phyloP scores from a whole-genome alignment of 2,888 invertebrate genomes.

The Lysandra coridon region DNA sequence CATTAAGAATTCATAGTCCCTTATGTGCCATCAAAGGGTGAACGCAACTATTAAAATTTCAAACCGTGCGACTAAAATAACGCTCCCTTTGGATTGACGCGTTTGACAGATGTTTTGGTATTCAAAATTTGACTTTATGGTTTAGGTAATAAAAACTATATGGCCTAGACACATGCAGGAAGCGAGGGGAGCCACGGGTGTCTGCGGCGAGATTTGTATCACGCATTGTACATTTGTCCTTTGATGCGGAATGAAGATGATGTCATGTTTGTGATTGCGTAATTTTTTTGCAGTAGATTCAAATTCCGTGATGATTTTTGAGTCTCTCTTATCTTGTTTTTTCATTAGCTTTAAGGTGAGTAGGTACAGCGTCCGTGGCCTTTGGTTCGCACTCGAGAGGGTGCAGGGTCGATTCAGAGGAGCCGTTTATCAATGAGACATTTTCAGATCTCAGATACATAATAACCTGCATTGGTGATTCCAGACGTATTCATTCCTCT shows the following conservation, averaged over 20 bases:
- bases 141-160: constrained; percentile 45
- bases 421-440: too few species aligned
- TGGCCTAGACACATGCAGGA: constrained; percentile 62
- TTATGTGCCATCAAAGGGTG: constrained; percentile 72
- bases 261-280: constrained; percentile 52
- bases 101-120: constrained; percentile 41
- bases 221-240: constrained; percentile 57
- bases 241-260: constrained; percentile 51
- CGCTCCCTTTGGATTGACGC: constrained; percentile 67
- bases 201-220: constrained; percentile 68
- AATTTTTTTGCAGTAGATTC: not conserved
- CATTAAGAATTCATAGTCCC: constrained; percentile 51
- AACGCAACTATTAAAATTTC: constrained; percentile 79
- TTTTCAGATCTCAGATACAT: too few species aligned
- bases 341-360: too few species aligned
- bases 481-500: too few species aligned
- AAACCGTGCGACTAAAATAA: constrained; percentile 76
- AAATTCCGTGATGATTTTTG: not conserved
- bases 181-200: constrained; percentile 67
- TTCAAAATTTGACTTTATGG: constrained; percentile 57
- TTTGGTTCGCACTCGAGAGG: too few species aligned
- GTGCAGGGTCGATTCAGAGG: too few species aligned
- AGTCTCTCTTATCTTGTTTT: too few species aligned
- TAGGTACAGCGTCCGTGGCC: too few species aligned
- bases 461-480: too few species aligned